These are phyloP conservation scores for Diabrotica balteata DNA, from an alignment of 2,888 invertebrate genomes.

Conservation along the genomic window DNA sequence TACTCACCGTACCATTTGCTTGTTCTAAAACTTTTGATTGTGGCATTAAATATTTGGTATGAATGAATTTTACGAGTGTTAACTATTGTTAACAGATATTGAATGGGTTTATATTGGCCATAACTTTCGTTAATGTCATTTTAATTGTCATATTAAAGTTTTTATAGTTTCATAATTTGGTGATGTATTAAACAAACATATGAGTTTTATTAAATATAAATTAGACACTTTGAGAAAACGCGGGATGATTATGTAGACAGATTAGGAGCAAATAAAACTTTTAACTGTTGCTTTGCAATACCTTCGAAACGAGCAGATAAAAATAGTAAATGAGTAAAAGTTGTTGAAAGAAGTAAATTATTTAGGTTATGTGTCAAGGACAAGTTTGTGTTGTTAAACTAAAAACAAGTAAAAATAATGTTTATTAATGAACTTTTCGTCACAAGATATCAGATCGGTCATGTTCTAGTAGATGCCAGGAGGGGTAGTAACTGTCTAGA, in stretches of 20 bases:
- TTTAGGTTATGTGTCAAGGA: no score
- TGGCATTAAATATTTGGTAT: slow-evolving; percentile 25
- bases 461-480: no score
- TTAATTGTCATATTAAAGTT: slow-evolving; percentile 35
- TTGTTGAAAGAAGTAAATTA: no score
- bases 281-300: neutral
- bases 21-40: slow-evolving; percentile 20
- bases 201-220: slow-evolving; percentile 10
- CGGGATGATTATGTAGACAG: neutral
- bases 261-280: neutral
- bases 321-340: no score
- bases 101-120: slow-evolving; percentile 33
- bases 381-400: no score
- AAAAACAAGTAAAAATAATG: no score
- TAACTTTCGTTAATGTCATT: slow-evolving; percentile 34
- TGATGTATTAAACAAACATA: slow-evolving; percentile 13
- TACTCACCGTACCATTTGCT: slow-evolving; percentile 6
- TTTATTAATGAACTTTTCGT: no score
- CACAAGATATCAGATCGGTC: no score
- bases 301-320: no score
- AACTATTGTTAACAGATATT: slow-evolving; percentile 37
- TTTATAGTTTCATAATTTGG: slow-evolving; percentile 30
- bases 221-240: neutral
- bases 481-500: no score
- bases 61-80: slow-evolving; percentile 27